Conservation (phyloP, 2,797 vertebrate genomes). For the Periophthalmus magnuspinnatus region DNA sequence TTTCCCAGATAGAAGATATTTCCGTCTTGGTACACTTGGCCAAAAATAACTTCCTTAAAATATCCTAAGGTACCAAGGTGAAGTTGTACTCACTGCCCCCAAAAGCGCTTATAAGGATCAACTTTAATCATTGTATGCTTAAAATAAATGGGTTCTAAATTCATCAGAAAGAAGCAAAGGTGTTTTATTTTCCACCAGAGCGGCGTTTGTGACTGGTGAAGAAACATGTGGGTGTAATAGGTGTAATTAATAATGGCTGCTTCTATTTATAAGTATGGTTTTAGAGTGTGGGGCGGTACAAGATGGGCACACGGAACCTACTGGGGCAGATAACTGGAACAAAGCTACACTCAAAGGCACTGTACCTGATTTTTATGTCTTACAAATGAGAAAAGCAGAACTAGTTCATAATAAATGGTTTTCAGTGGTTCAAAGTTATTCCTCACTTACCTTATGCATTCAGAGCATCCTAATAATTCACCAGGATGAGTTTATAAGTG, state of each 20-base stretch:
- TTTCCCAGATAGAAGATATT: background rate
- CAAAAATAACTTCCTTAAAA: constrained; percentile 1
- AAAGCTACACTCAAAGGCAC: no score
- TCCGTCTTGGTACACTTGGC: background rate
- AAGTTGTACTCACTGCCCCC: background rate
- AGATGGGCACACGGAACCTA: background rate
- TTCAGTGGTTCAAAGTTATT: no score
- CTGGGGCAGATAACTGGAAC: no score
- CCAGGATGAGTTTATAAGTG: no score
- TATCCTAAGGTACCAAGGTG: background rate
- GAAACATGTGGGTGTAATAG: background rate
- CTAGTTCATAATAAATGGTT: no score
- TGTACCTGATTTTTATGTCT: no score
- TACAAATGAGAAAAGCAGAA: no score
- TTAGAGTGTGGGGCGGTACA: background rate
- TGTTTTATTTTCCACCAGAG: background rate
- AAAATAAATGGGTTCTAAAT: constrained; percentile 1
- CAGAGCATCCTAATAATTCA: no score
- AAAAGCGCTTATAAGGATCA: background rate
- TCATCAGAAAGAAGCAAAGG: background rate
- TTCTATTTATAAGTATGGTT: constrained; percentile 10
- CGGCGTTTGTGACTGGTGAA: background rate
- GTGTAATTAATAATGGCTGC: constrained; percentile 2
- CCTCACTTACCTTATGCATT: no score
- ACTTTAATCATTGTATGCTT: background rate